phyloP scores from a whole-genome alignment of 2,113 vertebrate species.

The Urocynchramus pylzowi region DNA sequence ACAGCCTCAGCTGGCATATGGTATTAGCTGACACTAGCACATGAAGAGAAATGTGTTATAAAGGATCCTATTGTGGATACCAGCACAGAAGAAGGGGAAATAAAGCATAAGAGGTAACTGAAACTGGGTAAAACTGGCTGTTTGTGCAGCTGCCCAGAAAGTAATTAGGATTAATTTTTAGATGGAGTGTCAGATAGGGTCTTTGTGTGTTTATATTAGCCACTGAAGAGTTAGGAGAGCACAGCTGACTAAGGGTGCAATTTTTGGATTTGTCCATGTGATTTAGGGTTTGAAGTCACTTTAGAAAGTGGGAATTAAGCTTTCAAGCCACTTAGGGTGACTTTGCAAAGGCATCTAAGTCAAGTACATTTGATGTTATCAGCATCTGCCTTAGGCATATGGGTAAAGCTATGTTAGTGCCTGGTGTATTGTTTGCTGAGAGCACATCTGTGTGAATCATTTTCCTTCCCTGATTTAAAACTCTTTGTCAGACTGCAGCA shows the following conservation, averaged over 20 bases:
- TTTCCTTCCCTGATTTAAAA: conserved; percentile 6
- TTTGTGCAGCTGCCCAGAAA: conserved; percentile 37
- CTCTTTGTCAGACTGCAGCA: not conserved
- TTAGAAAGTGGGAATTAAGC: conserved; percentile 1
- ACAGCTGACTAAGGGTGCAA: not conserved
- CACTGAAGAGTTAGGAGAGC: conserved; percentile 1
- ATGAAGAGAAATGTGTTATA: not conserved
- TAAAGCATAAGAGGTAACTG: not conserved
- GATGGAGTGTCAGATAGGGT: not conserved
- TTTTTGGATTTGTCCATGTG: not conserved
- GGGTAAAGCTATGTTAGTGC: not conserved
- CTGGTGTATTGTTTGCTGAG: not conserved
- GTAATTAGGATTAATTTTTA: conserved; percentile 43
- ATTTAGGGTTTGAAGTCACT: not conserved
- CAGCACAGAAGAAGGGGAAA: not conserved
- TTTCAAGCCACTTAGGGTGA: not conserved
- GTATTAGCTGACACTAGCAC: not conserved
- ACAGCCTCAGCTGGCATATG: not conserved
- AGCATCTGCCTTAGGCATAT: not conserved
- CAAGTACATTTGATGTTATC: conserved; percentile 9
- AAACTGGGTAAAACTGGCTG: not conserved
- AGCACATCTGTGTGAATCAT: not conserved
- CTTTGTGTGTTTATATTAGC: not conserved
- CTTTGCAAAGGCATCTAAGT: not conserved
- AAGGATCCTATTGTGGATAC: not conserved